Evolutionary conservation across 2,888 invertebrate species (phyloP), one percentile per base, ranked within the genome.

Genomic region (Tiphia femorata): DNA sequence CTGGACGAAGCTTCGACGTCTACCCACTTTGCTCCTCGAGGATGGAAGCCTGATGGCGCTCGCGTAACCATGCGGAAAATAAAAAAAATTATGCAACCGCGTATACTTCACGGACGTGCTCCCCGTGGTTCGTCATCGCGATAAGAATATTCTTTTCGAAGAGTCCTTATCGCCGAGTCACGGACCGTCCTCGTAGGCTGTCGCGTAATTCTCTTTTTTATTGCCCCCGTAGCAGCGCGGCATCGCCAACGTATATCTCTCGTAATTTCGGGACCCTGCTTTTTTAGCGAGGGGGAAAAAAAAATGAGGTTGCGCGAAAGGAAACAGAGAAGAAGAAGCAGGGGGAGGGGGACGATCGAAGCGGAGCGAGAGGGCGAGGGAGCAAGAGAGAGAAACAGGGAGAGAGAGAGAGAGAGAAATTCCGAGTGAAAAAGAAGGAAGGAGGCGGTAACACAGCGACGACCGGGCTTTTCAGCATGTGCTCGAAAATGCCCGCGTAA

Each of bases 151-250:
- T n/a, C n/a, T n/a, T n/a, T n/a, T n/a, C n/a, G 37, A 37, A 37
- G 19, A 19, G 27, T 35, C 58, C 61, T 66, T 67, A 67, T 67
- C 64, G 53, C 20, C 40, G 37, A 44, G 61, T 48, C 37, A 54
- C 49, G 64, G 25, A 38, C 41, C 42, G 42, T 47, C 54, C 40
- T 10, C 19, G 19, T 10, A 2, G 16, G 38, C 55, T 40, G 27
- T 14, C 49, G 55, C 49, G 57, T 55, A 58, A 55, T 38, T 58
- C 46, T 17, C 40, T 64, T n/a, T 64, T 65, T 67, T 67, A 66
- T 67, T 66, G 49, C 42, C 17, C 25, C 44, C 20, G 42, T 37
- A 50, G 52, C 46, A 20, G 38, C 49, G 48, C 52, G 46, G 40
- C 29, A 44, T 40, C 41, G 25, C 44, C 12, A 37, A 16, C 46